A percentile compares a stretch with the other conserved stretches of the same genome.
Evolutionary conservation across 2,888 invertebrate species (phyloP).

Genomic region (Cataglyphis cursor): DNA sequence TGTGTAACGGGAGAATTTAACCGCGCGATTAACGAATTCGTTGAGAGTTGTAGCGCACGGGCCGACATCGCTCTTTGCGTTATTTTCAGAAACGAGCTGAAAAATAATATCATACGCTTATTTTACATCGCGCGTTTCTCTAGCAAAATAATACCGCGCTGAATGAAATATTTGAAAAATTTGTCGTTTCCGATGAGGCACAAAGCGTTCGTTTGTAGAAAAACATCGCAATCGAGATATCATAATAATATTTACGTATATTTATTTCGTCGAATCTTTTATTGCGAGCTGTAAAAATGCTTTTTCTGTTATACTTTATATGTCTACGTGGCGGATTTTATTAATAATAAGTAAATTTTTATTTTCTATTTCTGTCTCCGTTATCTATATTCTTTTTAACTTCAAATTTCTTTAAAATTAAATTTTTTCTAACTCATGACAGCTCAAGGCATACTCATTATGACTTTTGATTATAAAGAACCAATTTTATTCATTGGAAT

Average conservation of each 20-base stretch:
- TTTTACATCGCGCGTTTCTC: conserved; percentile 10
- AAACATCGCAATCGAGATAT: background rate
- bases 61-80: conserved; percentile 25
- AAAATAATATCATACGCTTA: conserved; percentile 44
- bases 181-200: background rate
- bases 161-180: conserved; percentile 34
- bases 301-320: background rate
- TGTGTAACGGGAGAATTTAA: conserved; percentile 69
- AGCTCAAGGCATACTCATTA: background rate
- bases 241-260: background rate
- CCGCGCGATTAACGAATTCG: conserved; percentile 76
- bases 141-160: conserved; percentile 20
- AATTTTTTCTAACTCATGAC: background rate
- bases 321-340: background rate
- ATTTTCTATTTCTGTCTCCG: conserved; percentile 1
- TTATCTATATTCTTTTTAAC: background rate
- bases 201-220: conserved; percentile 2
- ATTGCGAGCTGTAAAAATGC: background rate
- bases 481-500: background rate
- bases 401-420: background rate
- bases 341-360: background rate
- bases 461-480: background rate
- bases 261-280: conserved; percentile 4
- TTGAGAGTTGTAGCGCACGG: conserved; percentile 36
- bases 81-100: conserved; percentile 17